phyloP scores from a whole-genome alignment of 2,113 vertebrate genomes.

The Gambusia holbrooki region DNA sequence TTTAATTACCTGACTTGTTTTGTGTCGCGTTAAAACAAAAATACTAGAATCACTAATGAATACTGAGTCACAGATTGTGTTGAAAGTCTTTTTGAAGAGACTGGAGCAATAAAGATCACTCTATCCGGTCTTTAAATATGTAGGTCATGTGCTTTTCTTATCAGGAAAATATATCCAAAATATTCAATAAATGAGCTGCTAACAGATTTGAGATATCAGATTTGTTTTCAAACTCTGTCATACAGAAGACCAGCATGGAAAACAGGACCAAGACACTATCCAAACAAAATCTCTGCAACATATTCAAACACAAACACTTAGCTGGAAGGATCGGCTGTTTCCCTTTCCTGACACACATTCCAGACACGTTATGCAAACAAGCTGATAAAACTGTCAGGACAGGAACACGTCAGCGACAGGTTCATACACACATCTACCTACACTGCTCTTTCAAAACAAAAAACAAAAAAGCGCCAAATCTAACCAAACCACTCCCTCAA shows the following conservation, averaged over 20 bases:
- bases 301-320: conserved; percentile 11
- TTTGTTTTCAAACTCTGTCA: background rate
- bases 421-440: conserved; percentile 32
- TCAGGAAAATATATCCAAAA: background rate
- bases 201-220: background rate
- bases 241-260: conserved; percentile 3
- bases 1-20: background rate
- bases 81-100: background rate
- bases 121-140: background rate
- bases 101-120: background rate
- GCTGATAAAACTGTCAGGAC: conserved; percentile 56
- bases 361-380: conserved; percentile 51
- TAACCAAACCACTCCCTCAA: conserved; percentile 6
- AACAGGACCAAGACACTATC: background rate
- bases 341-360: conserved; percentile 53
- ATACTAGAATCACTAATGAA: background rate
- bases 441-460: conserved; percentile 4
- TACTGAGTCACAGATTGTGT: background rate
- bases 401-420: conserved; percentile 42
- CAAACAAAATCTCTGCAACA: background rate
- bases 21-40: background rate
- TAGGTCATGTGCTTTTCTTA: background rate
- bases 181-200: background rate
- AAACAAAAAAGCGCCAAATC: background rate
- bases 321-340: conserved; percentile 17